Percentiles rank a stretch among this genome's conserved stretches.
phyloP scores from a whole-genome alignment of 2,113 vertebrate species.

The Siphamia tubifer region DNA sequence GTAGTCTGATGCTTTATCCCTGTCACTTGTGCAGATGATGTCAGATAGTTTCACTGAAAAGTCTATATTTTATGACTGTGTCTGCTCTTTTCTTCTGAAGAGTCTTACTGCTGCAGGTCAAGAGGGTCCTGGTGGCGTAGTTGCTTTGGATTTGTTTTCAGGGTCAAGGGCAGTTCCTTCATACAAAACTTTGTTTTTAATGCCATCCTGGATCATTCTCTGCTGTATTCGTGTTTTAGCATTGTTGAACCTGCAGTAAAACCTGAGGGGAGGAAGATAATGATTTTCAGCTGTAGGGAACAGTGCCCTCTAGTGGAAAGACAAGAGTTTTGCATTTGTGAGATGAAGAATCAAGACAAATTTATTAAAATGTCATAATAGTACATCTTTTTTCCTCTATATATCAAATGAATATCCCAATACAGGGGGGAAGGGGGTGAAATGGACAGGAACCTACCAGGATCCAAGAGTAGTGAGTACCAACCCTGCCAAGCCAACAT shows the following conservation, averaged over 20 bases:
- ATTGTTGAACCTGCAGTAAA: conserved; percentile 59
- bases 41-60: background rate
- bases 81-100: background rate
- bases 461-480: conserved; percentile 63
- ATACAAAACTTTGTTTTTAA: conserved; percentile 62
- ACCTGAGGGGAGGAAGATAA: conserved; percentile 10
- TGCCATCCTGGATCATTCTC: conserved; percentile 51
- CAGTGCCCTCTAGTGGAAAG: too few species aligned
- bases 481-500: conserved; percentile 66
- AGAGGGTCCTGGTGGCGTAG: background rate
- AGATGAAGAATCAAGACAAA: too few species aligned
- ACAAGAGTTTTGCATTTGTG: too few species aligned
- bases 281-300: too few species aligned
- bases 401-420: too few species aligned
- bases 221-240: conserved; percentile 55
- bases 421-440: too few species aligned
- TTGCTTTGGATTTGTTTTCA: background rate
- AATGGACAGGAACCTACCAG: conserved; percentile 45
- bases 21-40: background rate
- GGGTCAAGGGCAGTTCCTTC: conserved; percentile 59
- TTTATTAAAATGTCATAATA: too few species aligned
- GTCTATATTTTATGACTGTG: background rate
- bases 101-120: background rate
- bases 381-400: too few species aligned
- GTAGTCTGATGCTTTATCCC: too few species aligned